Conservation (phyloP, 2,797 vertebrate genomes). For the Aphelocoma californica region DNA sequence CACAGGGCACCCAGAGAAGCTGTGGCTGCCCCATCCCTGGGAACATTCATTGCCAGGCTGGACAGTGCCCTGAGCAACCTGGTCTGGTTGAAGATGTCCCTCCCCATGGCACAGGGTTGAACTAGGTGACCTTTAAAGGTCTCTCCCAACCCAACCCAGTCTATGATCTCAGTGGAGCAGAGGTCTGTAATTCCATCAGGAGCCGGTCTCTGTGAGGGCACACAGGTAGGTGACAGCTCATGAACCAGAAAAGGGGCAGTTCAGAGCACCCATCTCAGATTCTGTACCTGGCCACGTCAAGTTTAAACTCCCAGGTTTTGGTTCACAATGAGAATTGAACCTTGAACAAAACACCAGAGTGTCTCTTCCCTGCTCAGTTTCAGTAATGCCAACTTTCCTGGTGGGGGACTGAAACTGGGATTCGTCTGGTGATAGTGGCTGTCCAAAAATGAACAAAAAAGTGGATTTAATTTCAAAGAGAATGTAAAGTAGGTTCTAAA, state of each 20-base stretch:
- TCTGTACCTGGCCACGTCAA: not conserved
- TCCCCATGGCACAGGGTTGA: not conserved
- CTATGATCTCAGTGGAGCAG: not conserved
- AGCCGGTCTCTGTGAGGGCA: not conserved
- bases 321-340: not conserved
- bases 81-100: not conserved
- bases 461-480: not conserved
- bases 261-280: not conserved
- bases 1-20: not conserved
- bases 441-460: not conserved
- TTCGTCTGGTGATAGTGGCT: not conserved
- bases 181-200: not conserved
- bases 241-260: not conserved
- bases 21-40: not conserved
- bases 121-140: not conserved
- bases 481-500: not conserved
- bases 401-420: not conserved
- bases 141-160: not conserved
- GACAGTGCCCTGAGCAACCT: not conserved
- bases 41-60: not conserved
- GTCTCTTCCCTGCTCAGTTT: not conserved
- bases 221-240: not conserved
- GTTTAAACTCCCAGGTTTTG: not conserved
- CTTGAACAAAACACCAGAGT: not conserved
- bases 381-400: not conserved